Percentiles rank a stretch among this genome's conserved stretches.
phyloP scores from a whole-genome alignment of 2,888 invertebrate species.

The Erebia palarica region DNA sequence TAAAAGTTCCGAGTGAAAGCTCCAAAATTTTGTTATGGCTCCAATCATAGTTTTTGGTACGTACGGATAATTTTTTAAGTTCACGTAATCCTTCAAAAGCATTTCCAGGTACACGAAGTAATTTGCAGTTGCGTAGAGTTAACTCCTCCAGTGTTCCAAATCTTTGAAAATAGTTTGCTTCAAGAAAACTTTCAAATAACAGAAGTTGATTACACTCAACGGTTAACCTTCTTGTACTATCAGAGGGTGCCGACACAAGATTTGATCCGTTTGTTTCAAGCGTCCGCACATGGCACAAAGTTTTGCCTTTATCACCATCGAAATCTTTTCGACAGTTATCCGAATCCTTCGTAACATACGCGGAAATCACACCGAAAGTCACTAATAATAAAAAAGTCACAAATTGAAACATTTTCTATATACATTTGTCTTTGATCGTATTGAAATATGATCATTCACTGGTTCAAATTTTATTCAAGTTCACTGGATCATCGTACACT shows the following conservation, averaged over 20 bases:
- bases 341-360: constrained; percentile 69
- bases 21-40: constrained; percentile 88
- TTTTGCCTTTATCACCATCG: constrained; percentile 76
- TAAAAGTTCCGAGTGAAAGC: constrained; percentile 87
- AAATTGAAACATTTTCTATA: constrained; percentile 77
- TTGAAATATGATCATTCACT: constrained; percentile 49
- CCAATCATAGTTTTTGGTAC: constrained; percentile 92
- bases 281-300: constrained; percentile 86
- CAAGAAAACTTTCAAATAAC: constrained; percentile 90
- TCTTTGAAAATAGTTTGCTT: constrained; percentile 87
- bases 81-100: constrained; percentile 91
- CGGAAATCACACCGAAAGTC: constrained; percentile 77
- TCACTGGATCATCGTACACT: constrained; percentile 57
- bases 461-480: constrained; percentile 48
- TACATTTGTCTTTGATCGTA: constrained; percentile 66
- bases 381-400: constrained; percentile 78
- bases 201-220: constrained; percentile 90
- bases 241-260: constrained; percentile 83
- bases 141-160: constrained; percentile 89
- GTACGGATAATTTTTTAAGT: constrained; percentile 89
- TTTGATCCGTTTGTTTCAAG: constrained; percentile 87
- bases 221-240: constrained; percentile 87
- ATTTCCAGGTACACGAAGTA: constrained; percentile 88
- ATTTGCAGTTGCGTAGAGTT: constrained; percentile 89
- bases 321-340: constrained; percentile 67